Evolutionary conservation across 2,797 vertebrate genomes (phyloP), one percentile per base, ranked within the genome.

Genomic region (Phoxinus dragarum): DNA sequence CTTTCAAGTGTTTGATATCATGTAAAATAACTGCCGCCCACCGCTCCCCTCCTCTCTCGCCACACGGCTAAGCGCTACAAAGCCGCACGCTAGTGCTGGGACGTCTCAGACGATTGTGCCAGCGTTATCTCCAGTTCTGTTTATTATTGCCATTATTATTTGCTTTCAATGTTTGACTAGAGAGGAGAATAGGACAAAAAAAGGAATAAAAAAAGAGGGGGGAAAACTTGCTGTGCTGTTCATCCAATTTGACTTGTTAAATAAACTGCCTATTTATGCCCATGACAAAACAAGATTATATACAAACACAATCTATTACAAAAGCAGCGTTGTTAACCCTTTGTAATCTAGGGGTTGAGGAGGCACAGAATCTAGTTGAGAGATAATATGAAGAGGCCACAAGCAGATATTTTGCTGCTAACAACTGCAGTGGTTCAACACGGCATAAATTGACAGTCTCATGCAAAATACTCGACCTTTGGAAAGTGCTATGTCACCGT

Each of bases 1-100:
- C 95, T 95, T 95, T 95, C 94, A 95, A 95, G 94, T 96, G 94
- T 92, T 95, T 95, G 95, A 95, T 95, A 95, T 94, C 93, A 96
- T 95, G 94, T 94, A 95, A 95, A 95, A 95, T 94, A 96, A 95
- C 93, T 92, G 94, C 40, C 40, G 12, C 78, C 77, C 67, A 10
- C 64, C 72, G 2, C 49, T 56, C 80, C 40, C 19, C 76, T 77
- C 21, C 64, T 66, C 82, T 23, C 86, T 87, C 86, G 87, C 92
- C 83, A 52, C 92, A 92, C 92, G 91, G 92, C 93, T 93, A 94
- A 96, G 94, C 93, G 89, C 93, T 93, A 94, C 95, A 92, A 95
- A 96, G 94, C 94, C 91, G 91, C 92, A 90, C 93, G 93, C 92
- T 90, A 89, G 87, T 86, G 86, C 90, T 90, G 91, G 90, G 92